Evolutionary conservation across 2,888 invertebrate species (phyloP), one percentile per base, ranked within the genome.

Genomic region (Caenorhabditis sp.): DNA sequence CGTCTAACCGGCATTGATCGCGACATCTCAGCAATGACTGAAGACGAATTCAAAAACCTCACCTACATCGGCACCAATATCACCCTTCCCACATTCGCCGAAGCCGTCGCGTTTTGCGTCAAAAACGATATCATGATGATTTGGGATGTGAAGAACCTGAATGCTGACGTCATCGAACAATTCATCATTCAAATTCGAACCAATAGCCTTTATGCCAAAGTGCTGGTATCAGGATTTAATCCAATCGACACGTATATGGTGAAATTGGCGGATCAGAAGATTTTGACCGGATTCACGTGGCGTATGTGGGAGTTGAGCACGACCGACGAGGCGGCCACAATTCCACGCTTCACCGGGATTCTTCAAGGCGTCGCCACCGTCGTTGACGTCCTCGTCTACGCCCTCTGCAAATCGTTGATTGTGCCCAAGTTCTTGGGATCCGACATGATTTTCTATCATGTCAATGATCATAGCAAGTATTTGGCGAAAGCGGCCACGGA

Each of bases 211-310:
- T 70, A 74, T 36, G 59, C 67, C 21, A 74, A 67, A 61, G 74
- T 74, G 5, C 26, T 74, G 1, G 59, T 74, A 1, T 63, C 68
- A 8, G 70, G 74, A 5, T 74, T 74, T 62, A 70, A 74, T 36
- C 74, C 74, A 21, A 58, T 70, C 43, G 69, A 74, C 26, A 25
- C 53, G 0, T 74, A 74, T 25, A 21, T 59, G 26, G 67, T 74
- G 50, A 74, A 74, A 38, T 17, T 50, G 59, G 64, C 64, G 1
- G 70, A 74, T 64, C 54, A 67, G 23, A 70, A 70, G 25, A 70
- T 74, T 59, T 52, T 74, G 27, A 74, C 74, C 3, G 73, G 73
- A 14, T 73, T 69, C 60, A 73, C 73, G 3, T 73, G 67, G 66
- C 53, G 73, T 25, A 66, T 21, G 10, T 69, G 73, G 69, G 69